These are phyloP conservation scores for Bombycilla garrulus DNA, from an alignment of 2,113 vertebrate genomes.

Conservation along the genomic window DNA sequence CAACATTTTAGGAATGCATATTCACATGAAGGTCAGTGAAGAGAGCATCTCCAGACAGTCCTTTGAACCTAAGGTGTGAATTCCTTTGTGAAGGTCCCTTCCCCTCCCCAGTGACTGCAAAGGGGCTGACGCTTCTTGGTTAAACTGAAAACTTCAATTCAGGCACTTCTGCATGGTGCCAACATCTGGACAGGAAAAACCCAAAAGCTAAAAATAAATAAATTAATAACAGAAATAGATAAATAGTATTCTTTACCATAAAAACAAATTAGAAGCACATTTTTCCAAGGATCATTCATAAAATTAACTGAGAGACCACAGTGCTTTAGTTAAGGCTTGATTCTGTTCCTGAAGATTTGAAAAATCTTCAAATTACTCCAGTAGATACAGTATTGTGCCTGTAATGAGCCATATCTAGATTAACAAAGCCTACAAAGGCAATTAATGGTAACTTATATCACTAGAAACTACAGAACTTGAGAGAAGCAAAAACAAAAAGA, in stretches of 20 bases:
- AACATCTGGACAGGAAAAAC: neutral
- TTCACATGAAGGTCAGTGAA: neutral
- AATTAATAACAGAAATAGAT: neutral
- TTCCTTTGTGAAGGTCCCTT: neutral
- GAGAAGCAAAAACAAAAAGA: neutral
- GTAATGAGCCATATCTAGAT: neutral
- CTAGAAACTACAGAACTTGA: neutral
- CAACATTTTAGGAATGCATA: neutral
- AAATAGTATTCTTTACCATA: neutral
- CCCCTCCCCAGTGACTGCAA: neutral
- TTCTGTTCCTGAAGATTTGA: neutral
- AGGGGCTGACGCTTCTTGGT: neutral
- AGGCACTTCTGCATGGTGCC: rapidly evolving
- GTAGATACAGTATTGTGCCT: neutral
- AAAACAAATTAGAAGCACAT: neutral
- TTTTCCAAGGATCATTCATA: neutral
- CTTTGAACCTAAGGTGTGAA: neutral
- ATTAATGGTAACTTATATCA: neutral
- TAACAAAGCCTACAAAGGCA: neutral
- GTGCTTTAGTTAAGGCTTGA: neutral
- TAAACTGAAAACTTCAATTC: neutral
- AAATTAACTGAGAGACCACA: neutral
- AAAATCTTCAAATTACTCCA: neutral
- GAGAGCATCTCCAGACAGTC: neutral
- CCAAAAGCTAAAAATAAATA: neutral